These are phyloP conservation scores for Serripes groenlandicus DNA, from an alignment of 2,888 invertebrate species.

Conservation along the genomic window DNA sequence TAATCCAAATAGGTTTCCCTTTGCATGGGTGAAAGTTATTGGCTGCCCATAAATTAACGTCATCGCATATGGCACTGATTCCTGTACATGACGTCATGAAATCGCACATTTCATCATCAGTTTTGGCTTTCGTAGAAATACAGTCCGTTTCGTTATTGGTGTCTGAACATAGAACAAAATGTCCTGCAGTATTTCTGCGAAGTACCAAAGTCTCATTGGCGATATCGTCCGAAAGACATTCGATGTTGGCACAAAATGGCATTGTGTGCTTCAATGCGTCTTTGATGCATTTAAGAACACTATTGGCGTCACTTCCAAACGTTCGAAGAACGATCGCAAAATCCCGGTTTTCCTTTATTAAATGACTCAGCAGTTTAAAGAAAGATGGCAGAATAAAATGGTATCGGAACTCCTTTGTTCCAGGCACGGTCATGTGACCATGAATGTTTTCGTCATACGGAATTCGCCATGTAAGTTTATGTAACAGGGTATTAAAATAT, in stretches of 20 bases:
- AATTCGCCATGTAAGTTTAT: conserved; percentile 51
- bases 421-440: conserved; percentile 52
- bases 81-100: conserved; percentile 43
- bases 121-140: conserved; percentile 1
- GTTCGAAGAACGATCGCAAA: conserved; percentile 59
- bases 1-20: conserved; percentile 65
- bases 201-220: conserved; percentile 16
- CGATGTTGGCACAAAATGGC: conserved; percentile 38
- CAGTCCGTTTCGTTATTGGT: background rate
- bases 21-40: conserved; percentile 51
- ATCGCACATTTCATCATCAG: conserved; percentile 59
- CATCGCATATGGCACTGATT: conserved; percentile 52
- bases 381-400: conserved; percentile 64
- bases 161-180: conserved; percentile 21
- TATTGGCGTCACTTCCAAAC: conserved; percentile 54
- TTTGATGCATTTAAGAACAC: conserved; percentile 56
- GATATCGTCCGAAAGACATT: conserved; percentile 19
- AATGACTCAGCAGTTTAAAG: conserved; percentile 43
- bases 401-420: conserved; percentile 43
- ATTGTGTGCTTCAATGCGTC: conserved; percentile 28
- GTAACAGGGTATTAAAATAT: conserved; percentile 48
- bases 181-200: conserved; percentile 12
- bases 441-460: conserved; percentile 58
- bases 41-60: conserved; percentile 48
- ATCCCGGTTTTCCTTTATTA: conserved; percentile 39